A percentile compares a stretch with the other conserved stretches of the same genome.
These are phyloP conservation scores for Trididemnum clinides DNA, from an alignment of 23 tunicate species.

Conservation along the genomic window DNA sequence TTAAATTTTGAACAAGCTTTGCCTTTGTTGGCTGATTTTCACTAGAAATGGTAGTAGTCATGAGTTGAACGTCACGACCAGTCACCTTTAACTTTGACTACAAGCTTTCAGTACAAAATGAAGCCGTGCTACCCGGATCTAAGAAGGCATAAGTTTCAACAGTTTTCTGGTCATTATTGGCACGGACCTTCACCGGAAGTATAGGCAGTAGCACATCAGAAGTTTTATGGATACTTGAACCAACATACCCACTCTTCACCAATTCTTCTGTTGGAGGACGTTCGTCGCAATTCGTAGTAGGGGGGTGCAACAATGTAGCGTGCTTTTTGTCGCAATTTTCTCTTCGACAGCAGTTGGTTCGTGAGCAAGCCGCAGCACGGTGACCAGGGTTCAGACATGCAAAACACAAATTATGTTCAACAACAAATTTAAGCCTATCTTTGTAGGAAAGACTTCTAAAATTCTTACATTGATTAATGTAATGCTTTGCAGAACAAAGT, in stretches of 20 bases:
- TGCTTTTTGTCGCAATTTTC: background rate
- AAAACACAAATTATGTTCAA: background rate
- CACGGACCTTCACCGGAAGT: background rate
- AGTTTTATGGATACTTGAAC: background rate
- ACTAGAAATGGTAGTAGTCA: conserved; percentile 11
- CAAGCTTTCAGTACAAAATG: background rate
- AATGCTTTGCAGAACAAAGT: too few species aligned
- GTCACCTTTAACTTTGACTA: background rate
- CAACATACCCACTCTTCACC: background rate
- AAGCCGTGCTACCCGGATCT: background rate
- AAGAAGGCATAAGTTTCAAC: conserved; percentile 3
- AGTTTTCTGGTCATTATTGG: background rate
- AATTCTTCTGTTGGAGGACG: background rate
- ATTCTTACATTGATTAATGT: too few species aligned
- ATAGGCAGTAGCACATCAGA: background rate
- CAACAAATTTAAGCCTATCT: background rate
- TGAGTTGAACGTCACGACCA: background rate
- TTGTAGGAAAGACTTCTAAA: background rate
- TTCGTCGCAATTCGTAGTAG: background rate
- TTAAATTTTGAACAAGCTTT: conserved; percentile 14
- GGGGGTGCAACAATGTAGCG: background rate
- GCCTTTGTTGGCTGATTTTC: background rate
- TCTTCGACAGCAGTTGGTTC: background rate
- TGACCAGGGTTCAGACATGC: background rate
- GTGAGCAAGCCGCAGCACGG: background rate